Evolutionary conservation across 2,888 invertebrate genomes (phyloP).

Genomic region (Agonopterix alstromeriana): DNA sequence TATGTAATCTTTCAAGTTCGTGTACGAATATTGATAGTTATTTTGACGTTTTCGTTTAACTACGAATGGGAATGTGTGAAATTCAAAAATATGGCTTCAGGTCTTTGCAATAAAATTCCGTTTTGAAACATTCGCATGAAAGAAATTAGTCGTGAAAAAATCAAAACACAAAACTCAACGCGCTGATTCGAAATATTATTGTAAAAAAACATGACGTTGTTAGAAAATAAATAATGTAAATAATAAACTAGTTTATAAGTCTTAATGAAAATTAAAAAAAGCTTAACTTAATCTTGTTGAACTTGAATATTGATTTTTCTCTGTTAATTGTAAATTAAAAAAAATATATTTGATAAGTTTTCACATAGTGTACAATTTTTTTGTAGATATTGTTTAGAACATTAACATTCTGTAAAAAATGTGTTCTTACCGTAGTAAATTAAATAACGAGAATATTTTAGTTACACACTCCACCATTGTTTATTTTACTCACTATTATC

Average conservation of each 20-base stretch:
- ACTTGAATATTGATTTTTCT: conserved; percentile 67
- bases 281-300: conserved; percentile 73
- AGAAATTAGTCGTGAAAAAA: conserved; percentile 1
- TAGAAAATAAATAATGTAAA: conserved; percentile 51
- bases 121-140: not conserved
- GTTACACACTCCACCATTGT: conserved; percentile 62
- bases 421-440: conserved; percentile 78
- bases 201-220: conserved; percentile 59
- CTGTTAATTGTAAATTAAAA: conserved; percentile 73
- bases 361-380: conserved; percentile 74
- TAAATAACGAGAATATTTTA: conserved; percentile 78
- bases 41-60: too few relatives aligned
- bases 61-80: too few relatives aligned
- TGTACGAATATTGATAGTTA: too few relatives aligned
- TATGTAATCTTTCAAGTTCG: too few relatives aligned
- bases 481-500: conserved; percentile 29
- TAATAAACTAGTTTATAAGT: conserved; percentile 50
- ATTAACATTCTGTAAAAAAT: conserved; percentile 78
- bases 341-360: conserved; percentile 57
- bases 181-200: conserved; percentile 42
- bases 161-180: conserved; percentile 9
- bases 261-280: conserved; percentile 40
- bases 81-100: too few relatives aligned
- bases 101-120: not conserved
- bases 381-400: conserved; percentile 73